Evolutionary conservation across 2,888 invertebrate genomes (phyloP).

Genomic region (Orchestes rusci): DNA sequence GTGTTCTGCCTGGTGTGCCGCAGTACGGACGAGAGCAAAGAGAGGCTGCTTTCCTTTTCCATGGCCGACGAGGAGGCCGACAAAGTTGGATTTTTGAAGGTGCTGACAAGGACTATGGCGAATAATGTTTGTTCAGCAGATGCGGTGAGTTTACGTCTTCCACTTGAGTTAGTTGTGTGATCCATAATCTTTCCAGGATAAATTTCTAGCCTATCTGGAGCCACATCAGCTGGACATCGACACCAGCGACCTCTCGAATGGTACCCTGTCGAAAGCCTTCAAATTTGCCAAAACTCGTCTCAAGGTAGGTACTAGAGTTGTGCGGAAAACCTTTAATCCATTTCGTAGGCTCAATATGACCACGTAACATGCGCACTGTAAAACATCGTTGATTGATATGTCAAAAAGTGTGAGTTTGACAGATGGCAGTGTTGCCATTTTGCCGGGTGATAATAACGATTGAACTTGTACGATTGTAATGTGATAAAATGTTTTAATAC

Average conservation of each 20-base stretch:
- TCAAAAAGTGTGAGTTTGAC: too few species aligned
- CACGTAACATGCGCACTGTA: not conserved
- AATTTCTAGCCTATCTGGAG: conserved; percentile 69
- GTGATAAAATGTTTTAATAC: too few species aligned
- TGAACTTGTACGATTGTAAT: too few species aligned
- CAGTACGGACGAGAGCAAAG: conserved; percentile 78
- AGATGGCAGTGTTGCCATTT: too few species aligned
- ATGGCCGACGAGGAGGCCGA: conserved; percentile 73
- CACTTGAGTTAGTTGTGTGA: not conserved
- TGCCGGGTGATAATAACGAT: too few species aligned
- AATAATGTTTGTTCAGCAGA: conserved; percentile 89
- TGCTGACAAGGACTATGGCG: conserved; percentile 84
- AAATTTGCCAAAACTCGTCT: conserved; percentile 79
- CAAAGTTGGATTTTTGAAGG: conserved; percentile 73
- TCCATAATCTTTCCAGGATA: conserved; percentile 53
- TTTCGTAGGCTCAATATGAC: conserved; percentile 1
- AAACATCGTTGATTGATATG: too few species aligned
- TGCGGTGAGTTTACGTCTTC: conserved; percentile 57
- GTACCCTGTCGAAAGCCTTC: conserved; percentile 85
- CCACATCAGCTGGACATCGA: conserved; percentile 81
- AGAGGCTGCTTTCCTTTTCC: conserved; percentile 70
- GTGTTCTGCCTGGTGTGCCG: conserved; percentile 87
- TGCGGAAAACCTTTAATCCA: not conserved
- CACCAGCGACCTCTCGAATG: conserved; percentile 78
- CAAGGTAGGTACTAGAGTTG: conserved; percentile 47